Conservation (phyloP, 1,140 invertebrate species). For the Portunus trituberculatus region DNA sequence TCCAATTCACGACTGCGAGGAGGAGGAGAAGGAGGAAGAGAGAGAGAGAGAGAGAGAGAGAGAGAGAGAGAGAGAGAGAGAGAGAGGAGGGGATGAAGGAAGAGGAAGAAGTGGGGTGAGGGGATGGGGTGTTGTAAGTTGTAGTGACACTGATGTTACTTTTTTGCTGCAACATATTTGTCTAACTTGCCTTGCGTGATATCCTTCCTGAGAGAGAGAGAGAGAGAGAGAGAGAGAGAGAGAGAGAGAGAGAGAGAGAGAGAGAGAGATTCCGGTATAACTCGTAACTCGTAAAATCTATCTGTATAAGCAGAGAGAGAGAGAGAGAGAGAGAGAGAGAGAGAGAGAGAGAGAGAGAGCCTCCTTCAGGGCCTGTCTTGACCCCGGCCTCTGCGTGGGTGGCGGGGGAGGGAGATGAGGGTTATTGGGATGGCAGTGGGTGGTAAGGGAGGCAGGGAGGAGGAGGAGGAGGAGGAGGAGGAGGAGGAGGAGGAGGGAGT, state of each 20-base stretch:
- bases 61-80: neutral
- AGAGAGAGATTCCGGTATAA: too few relatives aligned
- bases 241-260: too few relatives aligned
- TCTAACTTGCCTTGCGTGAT: neutral
- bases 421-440: neutral
- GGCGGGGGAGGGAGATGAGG: neutral
- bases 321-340: conserved; percentile 17
- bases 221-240: too few relatives aligned
- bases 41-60: neutral
- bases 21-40: too few relatives aligned
- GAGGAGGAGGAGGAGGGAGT: neutral
- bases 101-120: too few relatives aligned
- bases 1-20: too few relatives aligned
- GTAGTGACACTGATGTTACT: neutral
- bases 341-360: conserved; percentile 4
- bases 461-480: neutral
- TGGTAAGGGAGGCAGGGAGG: neutral
- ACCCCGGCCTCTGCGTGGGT: neutral
- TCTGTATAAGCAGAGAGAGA: neutral
- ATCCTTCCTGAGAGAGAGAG: neutral
- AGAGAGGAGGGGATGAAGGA: neutral
- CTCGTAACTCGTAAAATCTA: too few relatives aligned
- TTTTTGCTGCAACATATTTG: neutral
- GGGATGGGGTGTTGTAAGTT: neutral
- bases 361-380: neutral